Evolutionary conservation across 2,113 vertebrate species (phyloP).

Genomic region (Chaetodon auriga): DNA sequence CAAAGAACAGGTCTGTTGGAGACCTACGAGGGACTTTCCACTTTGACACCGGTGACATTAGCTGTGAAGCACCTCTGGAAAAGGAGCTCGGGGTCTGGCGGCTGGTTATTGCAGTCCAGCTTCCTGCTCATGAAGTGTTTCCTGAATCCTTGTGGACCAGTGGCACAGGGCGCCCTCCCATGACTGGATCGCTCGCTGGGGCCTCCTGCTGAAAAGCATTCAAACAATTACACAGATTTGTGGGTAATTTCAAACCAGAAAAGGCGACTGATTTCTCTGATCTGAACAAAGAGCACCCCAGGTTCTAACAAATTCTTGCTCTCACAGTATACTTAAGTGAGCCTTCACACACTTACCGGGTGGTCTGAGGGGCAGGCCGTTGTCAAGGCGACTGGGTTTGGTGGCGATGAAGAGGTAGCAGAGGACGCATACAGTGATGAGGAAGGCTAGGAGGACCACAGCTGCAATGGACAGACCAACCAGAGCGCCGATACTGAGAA

Average conservation of each 20-base stretch:
- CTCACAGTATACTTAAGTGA: background rate
- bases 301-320: too few species aligned
- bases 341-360: constrained; percentile 81
- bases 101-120: constrained; percentile 84
- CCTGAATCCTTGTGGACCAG: constrained; percentile 78
- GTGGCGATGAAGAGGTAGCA: constrained; percentile 94
- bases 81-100: constrained; percentile 72
- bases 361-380: constrained; percentile 87
- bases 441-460: constrained; percentile 91
- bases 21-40: constrained; percentile 76
- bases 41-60: constrained; percentile 69
- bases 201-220: constrained; percentile 50
- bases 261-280: background rate
- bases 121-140: constrained; percentile 81
- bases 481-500: constrained; percentile 89
- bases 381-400: constrained; percentile 91
- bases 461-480: constrained; percentile 93
- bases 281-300: background rate
- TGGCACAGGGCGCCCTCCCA: constrained; percentile 11
- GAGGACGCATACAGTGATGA: constrained; percentile 93
- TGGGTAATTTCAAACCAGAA: background rate
- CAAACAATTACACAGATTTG: background rate
- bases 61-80: constrained; percentile 87
- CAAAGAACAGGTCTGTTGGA: background rate
- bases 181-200: constrained; percentile 60